Percentiles rank a stretch among this genome's conserved stretches.
These are phyloP conservation scores for Notothenia coriiceps DNA, from an alignment of 2,113 vertebrate genomes.

Conservation along the genomic window DNA sequence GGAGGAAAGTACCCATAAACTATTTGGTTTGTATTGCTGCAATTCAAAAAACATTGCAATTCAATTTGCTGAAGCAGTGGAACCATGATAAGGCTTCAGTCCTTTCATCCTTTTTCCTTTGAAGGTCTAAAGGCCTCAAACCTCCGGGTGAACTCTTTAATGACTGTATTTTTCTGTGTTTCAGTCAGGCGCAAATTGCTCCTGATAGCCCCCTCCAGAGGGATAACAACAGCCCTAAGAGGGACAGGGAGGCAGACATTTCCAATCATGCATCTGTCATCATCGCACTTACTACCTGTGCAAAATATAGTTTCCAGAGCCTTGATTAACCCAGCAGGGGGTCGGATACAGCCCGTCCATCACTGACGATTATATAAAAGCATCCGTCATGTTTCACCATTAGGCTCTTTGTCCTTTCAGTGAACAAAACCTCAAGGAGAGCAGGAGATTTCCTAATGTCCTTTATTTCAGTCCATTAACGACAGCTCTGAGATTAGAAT, in stretches of 20 bases:
- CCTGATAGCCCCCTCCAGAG: conserved; percentile 33
- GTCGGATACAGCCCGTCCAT: background rate
- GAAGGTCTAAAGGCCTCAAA: conserved; percentile 5
- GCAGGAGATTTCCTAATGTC: background rate
- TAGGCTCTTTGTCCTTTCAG: background rate
- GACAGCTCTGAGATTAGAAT: too few relatives aligned
- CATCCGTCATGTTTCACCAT: conserved; percentile 6
- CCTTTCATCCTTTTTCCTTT: background rate
- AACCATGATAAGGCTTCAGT: background rate
- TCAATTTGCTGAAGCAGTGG: background rate
- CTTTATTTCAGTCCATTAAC: conserved; percentile 15
- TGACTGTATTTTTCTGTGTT: conserved; percentile 27
- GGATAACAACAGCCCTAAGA: conserved; percentile 10
- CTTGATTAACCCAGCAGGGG: background rate
- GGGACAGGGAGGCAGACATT: background rate
- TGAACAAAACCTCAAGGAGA: background rate
- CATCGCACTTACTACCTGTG: background rate
- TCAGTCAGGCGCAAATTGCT: conserved; percentile 23
- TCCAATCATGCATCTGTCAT: conserved; percentile 24
- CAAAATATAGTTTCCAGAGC: conserved; percentile 20
- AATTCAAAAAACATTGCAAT: background rate
- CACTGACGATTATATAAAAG: background rate
- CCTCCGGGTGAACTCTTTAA: conserved; percentile 16
- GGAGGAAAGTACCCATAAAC: too few relatives aligned
- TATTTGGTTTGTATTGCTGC: background rate